A percentile compares a stretch with the other conserved stretches of the same genome.
phyloP scores from a whole-genome alignment of 1,140 invertebrate genomes.

The Drosophila varians region DNA sequence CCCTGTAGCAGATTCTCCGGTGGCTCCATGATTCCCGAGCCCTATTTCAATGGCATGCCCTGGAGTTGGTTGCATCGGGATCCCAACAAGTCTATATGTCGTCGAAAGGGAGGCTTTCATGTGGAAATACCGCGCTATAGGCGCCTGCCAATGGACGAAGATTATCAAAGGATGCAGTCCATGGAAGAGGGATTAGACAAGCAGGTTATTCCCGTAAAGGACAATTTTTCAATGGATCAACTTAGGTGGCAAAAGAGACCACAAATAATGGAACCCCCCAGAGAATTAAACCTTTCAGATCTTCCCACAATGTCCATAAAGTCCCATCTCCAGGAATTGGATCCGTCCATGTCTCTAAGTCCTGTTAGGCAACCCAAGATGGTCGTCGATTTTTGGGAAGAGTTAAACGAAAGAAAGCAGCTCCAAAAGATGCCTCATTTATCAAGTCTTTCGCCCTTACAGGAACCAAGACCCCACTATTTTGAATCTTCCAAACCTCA shows the following conservation, averaged over 20 bases:
- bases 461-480: neutral
- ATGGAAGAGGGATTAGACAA: too few relatives aligned
- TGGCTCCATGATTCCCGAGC: slow-evolving; percentile 5
- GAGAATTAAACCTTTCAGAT: neutral
- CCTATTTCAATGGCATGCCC: neutral
- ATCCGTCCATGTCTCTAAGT: neutral
- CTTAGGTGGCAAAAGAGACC: neutral
- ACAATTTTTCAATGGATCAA: too few relatives aligned
- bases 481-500: neutral
- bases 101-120: neutral
- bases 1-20: slow-evolving; percentile 9
- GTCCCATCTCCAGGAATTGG: neutral
- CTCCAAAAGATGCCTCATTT: neutral
- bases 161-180: neutral
- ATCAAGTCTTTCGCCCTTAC: too few relatives aligned
- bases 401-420: neutral
- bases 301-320: neutral
- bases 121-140: neutral
- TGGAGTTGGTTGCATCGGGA: slow-evolving; percentile 4
- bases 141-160: neutral
- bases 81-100: neutral
- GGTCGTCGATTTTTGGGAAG: neutral
- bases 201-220: too few relatives aligned
- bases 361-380: neutral
- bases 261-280: neutral